Conservation (phyloP, 92 coral and sea anemone genomes). For the Palythoa grandis region DNA sequence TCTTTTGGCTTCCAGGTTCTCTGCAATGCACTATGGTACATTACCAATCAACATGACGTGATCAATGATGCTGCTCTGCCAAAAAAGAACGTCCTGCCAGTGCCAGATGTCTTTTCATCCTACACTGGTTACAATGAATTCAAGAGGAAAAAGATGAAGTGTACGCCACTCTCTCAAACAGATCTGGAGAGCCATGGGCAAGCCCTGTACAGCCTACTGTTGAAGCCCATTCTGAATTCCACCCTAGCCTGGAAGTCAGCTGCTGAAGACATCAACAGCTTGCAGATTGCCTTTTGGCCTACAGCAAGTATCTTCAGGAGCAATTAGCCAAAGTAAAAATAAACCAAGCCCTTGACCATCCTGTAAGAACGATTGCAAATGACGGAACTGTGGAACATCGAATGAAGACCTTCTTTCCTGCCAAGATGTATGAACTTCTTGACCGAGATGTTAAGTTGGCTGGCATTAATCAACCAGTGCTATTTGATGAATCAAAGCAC, state of each 20-base stretch:
- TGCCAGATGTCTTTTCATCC: neutral
- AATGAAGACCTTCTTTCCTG: neutral
- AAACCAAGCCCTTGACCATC: conserved; percentile 42
- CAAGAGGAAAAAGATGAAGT: conserved; percentile 3
- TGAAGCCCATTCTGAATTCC: neutral
- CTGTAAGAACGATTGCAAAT: conserved; percentile 37
- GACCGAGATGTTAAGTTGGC: neutral
- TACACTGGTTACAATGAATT: conserved; percentile 13
- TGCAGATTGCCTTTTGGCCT: conserved; percentile 14
- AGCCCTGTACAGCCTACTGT: conserved; percentile 11
- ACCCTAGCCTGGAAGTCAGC: conserved; percentile 6
- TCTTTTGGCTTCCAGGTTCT: neutral
- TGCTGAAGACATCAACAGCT: conserved; percentile 13
- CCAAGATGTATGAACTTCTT: neutral
- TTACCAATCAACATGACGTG: conserved; percentile 24
- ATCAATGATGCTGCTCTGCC: conserved; percentile 20
- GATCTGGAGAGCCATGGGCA: conserved; percentile 26
- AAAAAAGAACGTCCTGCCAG: neutral
- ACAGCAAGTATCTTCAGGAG: neutral
- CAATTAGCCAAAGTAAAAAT: neutral
- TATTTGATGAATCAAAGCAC: conserved; percentile 38
- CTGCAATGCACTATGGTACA: conserved; percentile 25
- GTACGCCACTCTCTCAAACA: neutral
- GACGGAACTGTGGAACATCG: conserved; percentile 39
- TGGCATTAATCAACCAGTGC: conserved; percentile 6